phyloP scores from a whole-genome alignment of 2,888 invertebrate genomes.

The Heteromyza rotundicornis region DNA sequence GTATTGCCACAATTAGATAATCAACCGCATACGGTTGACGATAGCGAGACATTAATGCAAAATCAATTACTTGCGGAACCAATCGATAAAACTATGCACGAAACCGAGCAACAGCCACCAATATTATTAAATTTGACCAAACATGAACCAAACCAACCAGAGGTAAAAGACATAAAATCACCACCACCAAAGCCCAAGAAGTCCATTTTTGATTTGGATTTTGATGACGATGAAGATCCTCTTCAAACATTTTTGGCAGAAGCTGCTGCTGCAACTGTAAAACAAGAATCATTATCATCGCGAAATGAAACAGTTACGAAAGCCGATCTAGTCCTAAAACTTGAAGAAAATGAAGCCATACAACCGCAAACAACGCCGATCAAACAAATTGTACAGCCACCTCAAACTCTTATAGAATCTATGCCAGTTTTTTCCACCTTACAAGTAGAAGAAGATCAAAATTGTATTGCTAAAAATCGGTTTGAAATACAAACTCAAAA shows the following conservation, averaged over 20 bases:
- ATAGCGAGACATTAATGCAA: not conserved
- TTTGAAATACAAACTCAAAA: slow-evolving; percentile 53
- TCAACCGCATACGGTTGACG: slow-evolving; percentile 7
- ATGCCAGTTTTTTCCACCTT: slow-evolving; percentile 34
- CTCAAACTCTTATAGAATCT: not conserved
- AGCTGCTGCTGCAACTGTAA: slow-evolving; percentile 22
- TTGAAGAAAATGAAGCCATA: not conserved
- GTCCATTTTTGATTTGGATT: slow-evolving; percentile 62
- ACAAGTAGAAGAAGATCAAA: slow-evolving; percentile 48
- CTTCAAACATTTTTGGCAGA: slow-evolving; percentile 48
- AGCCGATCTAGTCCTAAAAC: not conserved
- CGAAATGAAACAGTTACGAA: not conserved
- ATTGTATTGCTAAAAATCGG: slow-evolving; percentile 54
- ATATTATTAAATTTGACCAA: slow-evolving; percentile 15
- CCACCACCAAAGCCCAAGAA: slow-evolving; percentile 46
- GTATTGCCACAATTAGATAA: slow-evolving; percentile 19
- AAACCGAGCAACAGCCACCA: not conserved
- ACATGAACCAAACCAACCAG: slow-evolving; percentile 5
- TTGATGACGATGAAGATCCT: slow-evolving; percentile 60
- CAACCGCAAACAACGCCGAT: slow-evolving; percentile 12
- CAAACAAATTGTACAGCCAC: slow-evolving; percentile 8
- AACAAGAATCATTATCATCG: not conserved
- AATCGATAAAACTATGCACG: no score
- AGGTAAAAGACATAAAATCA: slow-evolving; percentile 3
- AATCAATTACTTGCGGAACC: not conserved